Percentiles rank a stretch among this genome's conserved stretches.
These are phyloP conservation scores for Chlorops oryzae DNA, from an alignment of 1,140 invertebrate genomes.

Conservation along the genomic window DNA sequence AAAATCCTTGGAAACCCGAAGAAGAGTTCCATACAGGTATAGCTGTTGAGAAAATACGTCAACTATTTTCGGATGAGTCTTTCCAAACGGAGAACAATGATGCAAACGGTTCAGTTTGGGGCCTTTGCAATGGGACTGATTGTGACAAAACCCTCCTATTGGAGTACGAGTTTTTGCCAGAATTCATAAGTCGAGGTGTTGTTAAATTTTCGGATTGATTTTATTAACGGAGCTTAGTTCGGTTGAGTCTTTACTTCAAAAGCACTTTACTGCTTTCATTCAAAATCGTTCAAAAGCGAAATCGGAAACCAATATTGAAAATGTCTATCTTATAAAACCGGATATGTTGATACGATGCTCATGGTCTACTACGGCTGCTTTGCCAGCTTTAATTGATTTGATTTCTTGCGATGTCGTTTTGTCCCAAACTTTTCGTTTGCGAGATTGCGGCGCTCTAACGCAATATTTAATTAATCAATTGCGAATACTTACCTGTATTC, in stretches of 20 bases:
- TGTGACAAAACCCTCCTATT: slow-evolving; percentile 25
- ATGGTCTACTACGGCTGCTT: slow-evolving; percentile 19
- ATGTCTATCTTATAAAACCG: slow-evolving; percentile 32
- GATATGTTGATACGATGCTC: slow-evolving; percentile 29
- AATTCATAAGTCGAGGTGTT: slow-evolving; percentile 29
- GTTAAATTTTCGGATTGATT: slow-evolving; percentile 24
- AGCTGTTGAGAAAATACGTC: slow-evolving; percentile 22
- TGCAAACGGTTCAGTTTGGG: slow-evolving; percentile 33
- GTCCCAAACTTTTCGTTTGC: slow-evolving; percentile 29
- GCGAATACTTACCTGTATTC: slow-evolving; percentile 31
- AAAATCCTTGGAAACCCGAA: slow-evolving; percentile 34
- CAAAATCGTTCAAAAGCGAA: not conserved
- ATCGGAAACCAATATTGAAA: slow-evolving; percentile 37
- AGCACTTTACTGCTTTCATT: no score
- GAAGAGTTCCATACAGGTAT: slow-evolving; percentile 37
- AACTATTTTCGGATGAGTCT: slow-evolving; percentile 23
- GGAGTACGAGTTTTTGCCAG: slow-evolving; percentile 29
- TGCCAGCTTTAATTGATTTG: slow-evolving; percentile 28
- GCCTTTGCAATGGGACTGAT: slow-evolving; percentile 35
- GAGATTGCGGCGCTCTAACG: slow-evolving; percentile 25
- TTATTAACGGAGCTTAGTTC: no score
- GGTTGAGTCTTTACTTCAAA: not conserved
- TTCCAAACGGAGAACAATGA: slow-evolving; percentile 25
- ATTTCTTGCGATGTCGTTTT: slow-evolving; percentile 30
- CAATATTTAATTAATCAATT: slow-evolving; percentile 39